phyloP scores from a whole-genome alignment of 2,888 invertebrate genomes.

The Resseliella maxima region DNA sequence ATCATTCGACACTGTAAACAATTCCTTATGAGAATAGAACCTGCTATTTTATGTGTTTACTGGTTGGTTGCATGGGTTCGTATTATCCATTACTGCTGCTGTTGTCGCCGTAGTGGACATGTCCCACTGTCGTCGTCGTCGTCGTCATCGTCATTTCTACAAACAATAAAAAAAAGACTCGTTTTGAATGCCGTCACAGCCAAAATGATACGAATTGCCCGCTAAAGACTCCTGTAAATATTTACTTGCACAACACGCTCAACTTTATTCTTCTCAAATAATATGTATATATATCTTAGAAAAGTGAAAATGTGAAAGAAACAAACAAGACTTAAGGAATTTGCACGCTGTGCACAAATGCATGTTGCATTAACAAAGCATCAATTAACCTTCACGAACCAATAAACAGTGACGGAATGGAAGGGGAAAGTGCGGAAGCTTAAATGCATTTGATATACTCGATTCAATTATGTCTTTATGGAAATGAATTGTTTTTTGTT shows the following conservation, averaged over 20 bases:
- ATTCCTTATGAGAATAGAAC: neutral
- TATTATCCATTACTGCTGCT: neutral
- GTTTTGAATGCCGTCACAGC: neutral
- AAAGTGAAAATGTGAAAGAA: neutral
- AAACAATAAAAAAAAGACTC: neutral
- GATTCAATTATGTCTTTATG: neutral
- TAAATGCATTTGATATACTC: conserved; percentile 29
- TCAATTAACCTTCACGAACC: neutral
- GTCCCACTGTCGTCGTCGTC: too few species aligned
- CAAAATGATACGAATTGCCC: neutral
- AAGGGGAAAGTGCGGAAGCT: conserved; percentile 5
- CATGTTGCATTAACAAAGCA: neutral
- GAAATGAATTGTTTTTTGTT: conserved; percentile 6
- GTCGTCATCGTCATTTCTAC: neutral
- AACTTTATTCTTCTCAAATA: neutral
- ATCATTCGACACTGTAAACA: neutral
- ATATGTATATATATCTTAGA: too few species aligned
- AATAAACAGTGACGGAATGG: neutral
- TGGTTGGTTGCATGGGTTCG: neutral
- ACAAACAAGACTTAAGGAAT: neutral
- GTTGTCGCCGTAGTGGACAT: neutral
- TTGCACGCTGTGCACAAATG: neutral
- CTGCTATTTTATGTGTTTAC: neutral
- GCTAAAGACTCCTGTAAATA: neutral
- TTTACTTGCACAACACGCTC: neutral